phyloP scores from a whole-genome alignment of 2,797 vertebrate species.

The Falco naumanni region DNA sequence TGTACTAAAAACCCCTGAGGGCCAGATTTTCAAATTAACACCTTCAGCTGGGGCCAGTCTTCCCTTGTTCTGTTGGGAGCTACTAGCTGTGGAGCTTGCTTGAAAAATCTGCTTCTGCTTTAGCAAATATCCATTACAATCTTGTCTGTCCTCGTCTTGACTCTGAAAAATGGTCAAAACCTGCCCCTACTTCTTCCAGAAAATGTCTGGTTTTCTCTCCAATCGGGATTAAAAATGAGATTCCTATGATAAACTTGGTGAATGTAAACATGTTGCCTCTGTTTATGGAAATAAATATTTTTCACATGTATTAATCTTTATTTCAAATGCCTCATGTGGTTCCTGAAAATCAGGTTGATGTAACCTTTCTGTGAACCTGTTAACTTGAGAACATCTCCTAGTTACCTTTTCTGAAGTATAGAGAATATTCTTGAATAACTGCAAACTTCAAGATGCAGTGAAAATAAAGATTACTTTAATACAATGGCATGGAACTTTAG shows the following conservation, averaged over 20 bases:
- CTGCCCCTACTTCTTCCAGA: background rate
- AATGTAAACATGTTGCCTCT: background rate
- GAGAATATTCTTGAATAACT: slow-evolving; percentile 1
- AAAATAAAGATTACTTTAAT: slow-evolving; percentile 21
- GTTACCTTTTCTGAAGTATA: background rate
- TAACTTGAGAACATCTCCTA: background rate
- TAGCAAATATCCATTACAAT: background rate
- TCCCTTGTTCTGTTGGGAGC: background rate
- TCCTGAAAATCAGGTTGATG: slow-evolving; percentile 15
- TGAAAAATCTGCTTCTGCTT: background rate
- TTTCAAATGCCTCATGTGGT: background rate
- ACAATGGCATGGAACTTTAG: background rate
- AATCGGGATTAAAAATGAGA: background rate
- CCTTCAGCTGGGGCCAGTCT: background rate
- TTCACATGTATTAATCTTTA: slow-evolving; percentile 27
- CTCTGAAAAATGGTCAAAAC: background rate
- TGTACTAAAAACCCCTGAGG: background rate
- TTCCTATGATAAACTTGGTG: background rate
- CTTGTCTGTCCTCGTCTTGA: background rate
- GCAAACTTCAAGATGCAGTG: slow-evolving; percentile 10
- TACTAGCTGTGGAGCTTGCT: background rate
- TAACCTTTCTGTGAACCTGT: slow-evolving; percentile 39
- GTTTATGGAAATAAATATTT: background rate
- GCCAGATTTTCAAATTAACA: background rate
- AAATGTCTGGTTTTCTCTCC: background rate